Evolutionary conservation across 2,888 invertebrate genomes (phyloP), one percentile per base, ranked within the genome.

Genomic region (Drosophila robusta): DNA sequence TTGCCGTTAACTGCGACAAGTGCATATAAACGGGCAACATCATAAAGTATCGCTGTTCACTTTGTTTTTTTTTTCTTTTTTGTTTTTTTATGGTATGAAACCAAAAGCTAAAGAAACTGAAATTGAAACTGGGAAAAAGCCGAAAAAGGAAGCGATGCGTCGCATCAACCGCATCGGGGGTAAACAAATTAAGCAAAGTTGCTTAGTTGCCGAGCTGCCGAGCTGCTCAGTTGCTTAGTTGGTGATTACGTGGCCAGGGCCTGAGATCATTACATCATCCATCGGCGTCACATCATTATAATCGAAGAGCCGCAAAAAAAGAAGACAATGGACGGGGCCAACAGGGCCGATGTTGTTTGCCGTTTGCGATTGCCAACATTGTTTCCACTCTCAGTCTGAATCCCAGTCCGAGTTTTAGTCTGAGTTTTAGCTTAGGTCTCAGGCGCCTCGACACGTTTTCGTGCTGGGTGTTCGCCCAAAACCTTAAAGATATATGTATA

Each of bases 271-370:
- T 82, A 70, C 82, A 82, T 82, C 85, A 82, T 70, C 63, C 74
- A 74, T 70, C 62, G 70, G 65, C 75, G 72, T 75, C 75, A 68
- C 77, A 79, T 79, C 85, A 82, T 85, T 85, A 82, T 75, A 85
- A 82, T 85, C 82, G 82, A 82, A 82, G 77, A 85, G 77, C 67
- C 75, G 72, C 76, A 80, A 72, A 75, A 73, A 55, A 29, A 55
- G 26, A 46, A 80, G 72, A 81, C 78, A 80, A 80, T 80, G 80
- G 78, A 56, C 60, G 45, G 72, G 65, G 34, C 36, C 41, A 45
- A 44, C 50, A 46, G 57, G 55, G 41, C 41, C 55, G 61, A 18
- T 29, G 45, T 16, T 44, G 26, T 36, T 34, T 29, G 42, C 29
- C 14, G 46, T 52, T 22, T 29, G 44, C 39, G 50, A 57, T 49